These are phyloP conservation scores for Arge pagana DNA, from an alignment of 2,888 invertebrate species.

Conservation along the genomic window DNA sequence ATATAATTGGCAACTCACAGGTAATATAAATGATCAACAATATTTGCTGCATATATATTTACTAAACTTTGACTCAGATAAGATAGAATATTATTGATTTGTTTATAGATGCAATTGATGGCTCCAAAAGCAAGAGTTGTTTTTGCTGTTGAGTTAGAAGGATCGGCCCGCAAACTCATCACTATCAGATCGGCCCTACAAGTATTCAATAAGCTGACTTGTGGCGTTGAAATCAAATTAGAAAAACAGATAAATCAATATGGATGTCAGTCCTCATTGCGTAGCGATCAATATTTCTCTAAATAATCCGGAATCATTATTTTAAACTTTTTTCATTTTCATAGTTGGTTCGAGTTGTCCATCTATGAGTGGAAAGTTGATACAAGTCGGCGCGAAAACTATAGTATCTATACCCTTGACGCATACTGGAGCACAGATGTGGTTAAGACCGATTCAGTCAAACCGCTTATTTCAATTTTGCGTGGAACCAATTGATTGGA, in stretches of 20 bases:
- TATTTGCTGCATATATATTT: conserved; percentile 7
- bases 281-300: background rate
- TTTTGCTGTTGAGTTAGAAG: conserved; percentile 88
- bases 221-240: conserved; percentile 73
- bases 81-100: conserved; percentile 1
- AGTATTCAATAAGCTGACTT: conserved; percentile 76
- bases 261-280: conserved; percentile 45
- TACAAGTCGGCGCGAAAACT: conserved; percentile 61
- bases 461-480: conserved; percentile 63
- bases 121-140: conserved; percentile 75
- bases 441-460: conserved; percentile 70
- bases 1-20: conserved; percentile 39
- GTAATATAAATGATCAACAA: conserved; percentile 27
- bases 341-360: conserved; percentile 42
- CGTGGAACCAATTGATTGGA: conserved; percentile 66
- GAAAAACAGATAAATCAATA: conserved; percentile 63
- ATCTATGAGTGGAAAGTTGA: conserved; percentile 40
- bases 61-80: background rate
- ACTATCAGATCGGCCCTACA: conserved; percentile 89
- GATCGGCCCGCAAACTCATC: conserved; percentile 91
- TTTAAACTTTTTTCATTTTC: background rate
- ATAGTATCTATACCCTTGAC: conserved; percentile 77
- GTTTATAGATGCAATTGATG: conserved; percentile 35
- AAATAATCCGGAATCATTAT: background rate
- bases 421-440: conserved; percentile 75